Evolutionary conservation across 2,888 invertebrate genomes (phyloP).

Genomic region (Yponomeuta cagnagella): DNA sequence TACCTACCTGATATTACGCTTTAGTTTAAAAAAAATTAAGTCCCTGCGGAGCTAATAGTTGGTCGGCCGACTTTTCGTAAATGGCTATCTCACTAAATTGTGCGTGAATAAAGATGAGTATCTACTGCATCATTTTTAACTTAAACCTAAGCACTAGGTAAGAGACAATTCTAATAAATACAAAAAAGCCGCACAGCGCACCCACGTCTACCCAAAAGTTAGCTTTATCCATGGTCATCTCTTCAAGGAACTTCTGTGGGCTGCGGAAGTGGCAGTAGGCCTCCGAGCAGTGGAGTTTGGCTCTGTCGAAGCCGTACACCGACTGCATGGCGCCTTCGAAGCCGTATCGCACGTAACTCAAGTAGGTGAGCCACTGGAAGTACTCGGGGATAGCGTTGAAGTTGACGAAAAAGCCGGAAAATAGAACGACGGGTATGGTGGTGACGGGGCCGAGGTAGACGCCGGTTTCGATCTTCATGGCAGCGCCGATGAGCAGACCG

Average conservation of each 20-base stretch:
- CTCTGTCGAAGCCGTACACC: slow-evolving; percentile 91
- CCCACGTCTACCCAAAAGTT: slow-evolving; percentile 89
- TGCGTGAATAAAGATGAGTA: slow-evolving; percentile 26
- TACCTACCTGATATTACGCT: not conserved
- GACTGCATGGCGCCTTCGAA: slow-evolving; percentile 95
- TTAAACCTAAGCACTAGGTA: slow-evolving; percentile 90
- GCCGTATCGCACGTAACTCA: slow-evolving; percentile 91
- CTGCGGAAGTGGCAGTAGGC: slow-evolving; percentile 89
- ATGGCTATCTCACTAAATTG: slow-evolving; percentile 21
- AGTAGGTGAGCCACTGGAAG: slow-evolving; percentile 91
- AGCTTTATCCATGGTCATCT: slow-evolving; percentile 87
- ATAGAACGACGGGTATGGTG: slow-evolving; percentile 92
- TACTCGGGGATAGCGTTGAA: slow-evolving; percentile 93
- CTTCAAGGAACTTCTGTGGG: slow-evolving; percentile 88
- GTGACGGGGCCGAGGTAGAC: slow-evolving; percentile 91
- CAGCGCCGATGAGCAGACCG: slow-evolving; percentile 94
- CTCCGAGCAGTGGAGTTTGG: slow-evolving; percentile 87
- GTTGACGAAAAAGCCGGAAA: slow-evolving; percentile 96
- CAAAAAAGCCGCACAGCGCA: slow-evolving; percentile 86
- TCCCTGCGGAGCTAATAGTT: not conserved
- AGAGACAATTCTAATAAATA: slow-evolving; percentile 85
- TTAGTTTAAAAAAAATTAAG: not conserved
- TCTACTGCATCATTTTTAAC: slow-evolving; percentile 75
- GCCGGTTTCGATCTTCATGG: slow-evolving; percentile 88
- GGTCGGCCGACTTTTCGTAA: not conserved